These are phyloP conservation scores for Hemibagrus wyckioides DNA, from an alignment of 2,113 vertebrate species.

Conservation along the genomic window DNA sequence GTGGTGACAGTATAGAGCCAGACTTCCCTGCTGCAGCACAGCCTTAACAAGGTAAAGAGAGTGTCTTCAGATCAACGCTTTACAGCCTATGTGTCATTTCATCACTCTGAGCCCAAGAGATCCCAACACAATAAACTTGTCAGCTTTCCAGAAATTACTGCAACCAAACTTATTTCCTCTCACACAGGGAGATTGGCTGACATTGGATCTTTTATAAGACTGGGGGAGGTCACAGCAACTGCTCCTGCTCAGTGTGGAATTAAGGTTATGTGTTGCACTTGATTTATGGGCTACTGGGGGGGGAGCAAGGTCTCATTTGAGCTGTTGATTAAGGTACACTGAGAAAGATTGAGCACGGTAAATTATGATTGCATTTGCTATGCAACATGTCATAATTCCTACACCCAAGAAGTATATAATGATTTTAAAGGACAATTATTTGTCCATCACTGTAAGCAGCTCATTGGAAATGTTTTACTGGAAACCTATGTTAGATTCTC, in stretches of 20 bases:
- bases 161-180: constrained; percentile 60
- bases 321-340: constrained; percentile 60
- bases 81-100: constrained; percentile 51
- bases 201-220: constrained; percentile 57
- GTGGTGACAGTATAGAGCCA: neutral
- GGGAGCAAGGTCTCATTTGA: constrained; percentile 62
- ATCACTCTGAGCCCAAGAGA: constrained; percentile 53
- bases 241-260: constrained; percentile 51
- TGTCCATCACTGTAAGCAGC: constrained; percentile 18
- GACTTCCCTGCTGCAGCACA: constrained; percentile 31
- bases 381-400: constrained; percentile 56
- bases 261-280: constrained; percentile 44
- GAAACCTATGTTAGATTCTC: neutral
- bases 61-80: constrained; percentile 49
- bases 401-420: constrained; percentile 50
- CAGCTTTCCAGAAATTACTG: constrained; percentile 60
- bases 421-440: constrained; percentile 55
- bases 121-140: constrained; percentile 61
- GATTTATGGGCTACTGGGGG: constrained; percentile 45
- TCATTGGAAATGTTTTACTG: neutral
- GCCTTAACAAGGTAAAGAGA: constrained; percentile 53
- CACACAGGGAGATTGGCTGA: constrained; percentile 49
- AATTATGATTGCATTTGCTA: constrained; percentile 58
- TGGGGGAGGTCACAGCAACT: constrained; percentile 54
- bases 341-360: constrained; percentile 60